Conservation (phyloP, 2,888 invertebrate genomes). For the Spicauda simplicius region DNA sequence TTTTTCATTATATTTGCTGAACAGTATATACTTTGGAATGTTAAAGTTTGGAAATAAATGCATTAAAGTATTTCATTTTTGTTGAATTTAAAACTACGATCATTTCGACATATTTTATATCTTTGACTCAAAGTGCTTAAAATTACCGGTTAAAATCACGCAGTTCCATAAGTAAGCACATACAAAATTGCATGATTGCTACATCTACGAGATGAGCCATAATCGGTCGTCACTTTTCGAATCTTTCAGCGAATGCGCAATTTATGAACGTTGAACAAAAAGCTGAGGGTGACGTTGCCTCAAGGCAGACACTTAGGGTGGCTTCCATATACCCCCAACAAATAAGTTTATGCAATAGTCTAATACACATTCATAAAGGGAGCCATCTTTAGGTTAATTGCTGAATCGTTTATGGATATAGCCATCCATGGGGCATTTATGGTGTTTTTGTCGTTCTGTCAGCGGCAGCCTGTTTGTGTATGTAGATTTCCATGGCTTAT, state of each 20-base stretch:
- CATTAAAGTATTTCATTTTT: too few species aligned
- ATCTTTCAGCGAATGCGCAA: slow-evolving; percentile 48
- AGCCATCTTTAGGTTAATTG: slow-evolving; percentile 45
- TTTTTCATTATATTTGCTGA: background rate
- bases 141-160: background rate
- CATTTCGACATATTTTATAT: background rate
- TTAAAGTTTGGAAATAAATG: background rate
- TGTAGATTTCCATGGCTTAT: slow-evolving; percentile 76
- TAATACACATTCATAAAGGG: slow-evolving; percentile 66
- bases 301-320: slow-evolving; percentile 52
- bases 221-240: slow-evolving; percentile 28
- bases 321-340: slow-evolving; percentile 62
- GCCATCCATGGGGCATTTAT: slow-evolving; percentile 45
- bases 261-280: slow-evolving; percentile 52
- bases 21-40: background rate
- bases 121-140: too few species aligned
- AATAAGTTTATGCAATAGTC: slow-evolving; percentile 57
- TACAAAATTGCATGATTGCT: slow-evolving; percentile 7
- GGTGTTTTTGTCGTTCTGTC: slow-evolving; percentile 64
- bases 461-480: slow-evolving; percentile 59
- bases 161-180: background rate
- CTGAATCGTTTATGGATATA: slow-evolving; percentile 42
- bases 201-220: slow-evolving; percentile 23
- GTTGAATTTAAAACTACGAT: too few species aligned
- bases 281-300: slow-evolving; percentile 64